phyloP scores from a whole-genome alignment of 2,113 vertebrate species.

The Alethe diademata region DNA sequence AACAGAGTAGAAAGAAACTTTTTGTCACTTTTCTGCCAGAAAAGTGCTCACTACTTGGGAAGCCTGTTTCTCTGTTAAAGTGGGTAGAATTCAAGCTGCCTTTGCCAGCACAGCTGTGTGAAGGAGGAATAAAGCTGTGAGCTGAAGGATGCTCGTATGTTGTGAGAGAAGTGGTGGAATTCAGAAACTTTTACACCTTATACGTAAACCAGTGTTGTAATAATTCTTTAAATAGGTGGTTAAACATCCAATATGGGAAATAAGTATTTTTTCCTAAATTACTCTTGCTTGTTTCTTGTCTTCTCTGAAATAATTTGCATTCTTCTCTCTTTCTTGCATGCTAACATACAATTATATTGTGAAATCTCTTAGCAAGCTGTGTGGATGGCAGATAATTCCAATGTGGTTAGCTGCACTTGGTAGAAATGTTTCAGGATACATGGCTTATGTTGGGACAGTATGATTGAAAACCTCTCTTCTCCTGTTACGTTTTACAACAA shows the following conservation, averaged over 20 bases:
- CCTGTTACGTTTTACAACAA: background rate
- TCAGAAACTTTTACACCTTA: background rate
- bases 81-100: background rate
- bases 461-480: background rate
- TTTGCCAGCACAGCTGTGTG: background rate
- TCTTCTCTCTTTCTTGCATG: background rate
- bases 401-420: background rate
- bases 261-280: background rate
- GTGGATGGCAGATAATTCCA: background rate
- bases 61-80: background rate
- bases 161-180: background rate
- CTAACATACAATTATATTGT: background rate
- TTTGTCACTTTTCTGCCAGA: background rate
- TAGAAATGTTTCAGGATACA: background rate
- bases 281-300: background rate
- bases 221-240: background rate
- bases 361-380: background rate
- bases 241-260: background rate
- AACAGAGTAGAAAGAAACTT: background rate
- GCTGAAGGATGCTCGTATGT: background rate
- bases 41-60: background rate
- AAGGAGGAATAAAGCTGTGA: background rate
- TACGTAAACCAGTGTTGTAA: accelerated
- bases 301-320: background rate
- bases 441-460: background rate